Conservation (phyloP, 2,797 vertebrate species). For the Sparidentex hasta region DNA sequence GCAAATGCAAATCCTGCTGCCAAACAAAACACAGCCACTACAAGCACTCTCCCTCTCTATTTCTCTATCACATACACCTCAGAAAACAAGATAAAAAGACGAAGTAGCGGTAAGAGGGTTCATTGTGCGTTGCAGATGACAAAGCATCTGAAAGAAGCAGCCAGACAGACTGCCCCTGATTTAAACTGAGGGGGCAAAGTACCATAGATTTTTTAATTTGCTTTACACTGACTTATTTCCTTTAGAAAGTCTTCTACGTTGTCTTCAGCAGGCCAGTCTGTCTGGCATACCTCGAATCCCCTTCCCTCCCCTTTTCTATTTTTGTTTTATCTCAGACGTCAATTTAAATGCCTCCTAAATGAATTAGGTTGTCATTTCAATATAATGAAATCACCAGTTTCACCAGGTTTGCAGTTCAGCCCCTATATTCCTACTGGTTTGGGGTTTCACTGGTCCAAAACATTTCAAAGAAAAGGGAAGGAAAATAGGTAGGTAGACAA, state of each 20-base stretch:
- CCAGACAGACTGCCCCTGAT: neutral
- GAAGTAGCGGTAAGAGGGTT: slow-evolving; percentile 6
- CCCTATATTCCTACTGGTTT: neutral
- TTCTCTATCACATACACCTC: neutral
- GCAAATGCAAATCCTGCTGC: slow-evolving; percentile 43
- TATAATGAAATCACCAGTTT: neutral
- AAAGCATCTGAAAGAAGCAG: slow-evolving; percentile 13
- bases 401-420: neutral
- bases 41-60: neutral
- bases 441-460: slow-evolving; percentile 5
- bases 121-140: slow-evolving; percentile 21
- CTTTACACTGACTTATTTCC: slow-evolving; percentile 8
- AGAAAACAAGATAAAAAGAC: slow-evolving; percentile 12
- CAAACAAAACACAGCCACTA: slow-evolving; percentile 33
- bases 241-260: neutral
- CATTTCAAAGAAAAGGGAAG: slow-evolving; percentile 35
- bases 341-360: neutral
- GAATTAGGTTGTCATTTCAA: neutral
- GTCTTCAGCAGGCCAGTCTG: neutral
- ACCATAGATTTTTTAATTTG: neutral
- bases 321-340: slow-evolving; percentile 20
- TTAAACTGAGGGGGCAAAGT: neutral
- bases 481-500: slow-evolving; percentile 76
- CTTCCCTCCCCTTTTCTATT: neutral
- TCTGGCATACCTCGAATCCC: neutral